A percentile compares a stretch with the other conserved stretches of the same genome.
These are phyloP conservation scores for Urocynchramus pylzowi DNA, from an alignment of 2,113 vertebrate species.

Conservation along the genomic window DNA sequence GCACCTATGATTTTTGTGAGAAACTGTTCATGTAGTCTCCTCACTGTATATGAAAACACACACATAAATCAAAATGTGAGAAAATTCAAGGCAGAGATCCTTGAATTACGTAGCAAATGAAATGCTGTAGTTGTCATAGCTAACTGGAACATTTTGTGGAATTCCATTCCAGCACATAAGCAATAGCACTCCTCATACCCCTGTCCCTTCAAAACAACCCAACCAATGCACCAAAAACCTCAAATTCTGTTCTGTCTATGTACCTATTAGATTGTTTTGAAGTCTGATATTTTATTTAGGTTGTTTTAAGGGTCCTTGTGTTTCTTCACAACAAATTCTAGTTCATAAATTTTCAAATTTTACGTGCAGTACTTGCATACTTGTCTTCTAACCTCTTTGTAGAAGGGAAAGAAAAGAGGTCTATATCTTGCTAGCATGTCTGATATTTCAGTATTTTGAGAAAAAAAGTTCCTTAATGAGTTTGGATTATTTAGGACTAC, in stretches of 20 bases:
- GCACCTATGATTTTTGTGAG: not conserved
- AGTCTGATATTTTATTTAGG: not conserved
- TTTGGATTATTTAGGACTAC: not conserved
- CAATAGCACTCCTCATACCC: not conserved
- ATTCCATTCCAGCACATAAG: not conserved
- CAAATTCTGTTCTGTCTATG: not conserved
- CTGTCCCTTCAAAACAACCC: not conserved
- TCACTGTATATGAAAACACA: not conserved
- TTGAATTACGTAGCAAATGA: not conserved
- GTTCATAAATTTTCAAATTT: not conserved
- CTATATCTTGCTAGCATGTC: not conserved
- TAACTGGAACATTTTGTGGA: not conserved
- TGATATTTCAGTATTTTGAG: not conserved
- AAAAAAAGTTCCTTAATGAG: not conserved
- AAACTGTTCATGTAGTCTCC: not conserved
- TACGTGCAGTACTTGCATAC: not conserved
- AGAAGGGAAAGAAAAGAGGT: not conserved
- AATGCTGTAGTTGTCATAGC: not conserved
- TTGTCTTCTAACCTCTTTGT: not conserved
- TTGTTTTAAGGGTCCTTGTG: not conserved
- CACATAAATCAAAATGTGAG: not conserved
- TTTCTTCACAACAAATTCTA: not conserved
- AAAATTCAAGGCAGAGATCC: not conserved
- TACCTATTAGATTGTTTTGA: not conserved
- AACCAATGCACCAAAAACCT: not conserved